Evolutionary conservation across 23 tunicate genomes (phyloP).

Genomic region (Aplidium turbinatum): DNA sequence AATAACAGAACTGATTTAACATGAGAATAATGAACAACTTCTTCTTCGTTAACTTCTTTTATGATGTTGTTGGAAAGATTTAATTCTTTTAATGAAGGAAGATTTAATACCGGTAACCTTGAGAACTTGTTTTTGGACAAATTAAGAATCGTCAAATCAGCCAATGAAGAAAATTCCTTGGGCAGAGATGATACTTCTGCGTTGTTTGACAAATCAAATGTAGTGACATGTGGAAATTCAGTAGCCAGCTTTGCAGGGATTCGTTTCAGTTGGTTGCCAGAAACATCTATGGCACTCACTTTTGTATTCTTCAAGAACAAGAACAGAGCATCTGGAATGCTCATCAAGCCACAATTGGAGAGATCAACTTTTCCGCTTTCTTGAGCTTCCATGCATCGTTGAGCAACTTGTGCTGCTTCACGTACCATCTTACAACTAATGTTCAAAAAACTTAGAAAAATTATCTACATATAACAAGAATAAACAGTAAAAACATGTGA

Average conservation of each 20-base stretch:
- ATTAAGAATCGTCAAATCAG: constrained; percentile 5
- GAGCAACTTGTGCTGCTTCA: constrained; percentile 36
- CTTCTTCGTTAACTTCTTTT: constrained; percentile 1
- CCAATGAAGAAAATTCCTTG: constrained; percentile 14
- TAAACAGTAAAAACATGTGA: too few species aligned
- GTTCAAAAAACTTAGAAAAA: too few species aligned
- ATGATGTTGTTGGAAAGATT: constrained; percentile 23
- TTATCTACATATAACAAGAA: too few species aligned
- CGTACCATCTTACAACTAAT: constrained; percentile 17
- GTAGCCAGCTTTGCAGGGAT: constrained; percentile 23
- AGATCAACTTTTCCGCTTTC: constrained; percentile 33
- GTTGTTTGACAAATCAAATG: constrained; percentile 8
- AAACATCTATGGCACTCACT: constrained; percentile 9
- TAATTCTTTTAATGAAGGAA: constrained; percentile 11
- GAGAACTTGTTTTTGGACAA: constrained; percentile 26
- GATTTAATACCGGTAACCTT: not conserved
- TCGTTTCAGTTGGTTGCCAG: constrained; percentile 19
- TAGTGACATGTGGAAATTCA: constrained; percentile 9
- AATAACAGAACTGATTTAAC: not conserved
- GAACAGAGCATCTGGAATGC: constrained; percentile 25
- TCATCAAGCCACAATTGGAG: constrained; percentile 25
- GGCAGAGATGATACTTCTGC: constrained; percentile 12
- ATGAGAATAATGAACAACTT: not conserved
- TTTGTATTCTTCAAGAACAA: constrained; percentile 14
- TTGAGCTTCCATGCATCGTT: constrained; percentile 42